These are phyloP conservation scores for Pempheris klunzingeri DNA, from an alignment of 2,797 vertebrate species.

Conservation along the genomic window DNA sequence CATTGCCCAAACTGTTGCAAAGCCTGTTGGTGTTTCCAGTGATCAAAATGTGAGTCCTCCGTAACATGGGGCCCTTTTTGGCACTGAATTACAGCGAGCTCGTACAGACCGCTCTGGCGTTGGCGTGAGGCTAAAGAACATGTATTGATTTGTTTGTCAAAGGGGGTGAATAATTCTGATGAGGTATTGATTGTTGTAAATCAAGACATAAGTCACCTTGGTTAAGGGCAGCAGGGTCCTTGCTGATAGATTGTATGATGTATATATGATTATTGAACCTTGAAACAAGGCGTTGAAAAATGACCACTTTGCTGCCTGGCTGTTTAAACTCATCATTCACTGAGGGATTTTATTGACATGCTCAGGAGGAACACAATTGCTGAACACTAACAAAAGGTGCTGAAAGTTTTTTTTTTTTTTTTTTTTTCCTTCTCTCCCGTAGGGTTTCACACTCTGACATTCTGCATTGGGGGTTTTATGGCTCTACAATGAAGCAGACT, in stretches of 20 bases:
- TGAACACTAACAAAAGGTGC: slow-evolving; percentile 42
- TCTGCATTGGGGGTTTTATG: neutral
- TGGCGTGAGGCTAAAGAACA: slow-evolving; percentile 32
- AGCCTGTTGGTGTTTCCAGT: neutral
- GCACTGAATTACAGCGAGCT: slow-evolving; percentile 44
- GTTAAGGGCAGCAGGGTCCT: slow-evolving; percentile 29
- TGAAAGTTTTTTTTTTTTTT: neutral
- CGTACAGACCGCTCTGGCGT: neutral
- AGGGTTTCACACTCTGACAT: slow-evolving; percentile 4
- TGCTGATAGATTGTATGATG: slow-evolving; percentile 57
- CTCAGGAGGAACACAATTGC: slow-evolving; percentile 25
- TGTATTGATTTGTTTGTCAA: slow-evolving; percentile 73
- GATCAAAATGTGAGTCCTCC: neutral
- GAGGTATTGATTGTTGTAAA: slow-evolving; percentile 72
- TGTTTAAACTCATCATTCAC: slow-evolving; percentile 60
- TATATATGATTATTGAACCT: slow-evolving; percentile 62
- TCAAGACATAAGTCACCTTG: slow-evolving; percentile 69
- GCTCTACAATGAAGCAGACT: neutral
- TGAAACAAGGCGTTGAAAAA: slow-evolving; percentile 74
- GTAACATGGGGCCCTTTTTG: neutral
- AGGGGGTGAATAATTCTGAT: slow-evolving; percentile 73
- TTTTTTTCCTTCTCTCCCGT: neutral
- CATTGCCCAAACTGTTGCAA: neutral
- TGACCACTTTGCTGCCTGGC: slow-evolving; percentile 56
- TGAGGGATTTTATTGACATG: slow-evolving; percentile 52